phyloP scores from a whole-genome alignment of 2,113 vertebrate species.

The Tautogolabrus adspersus region DNA sequence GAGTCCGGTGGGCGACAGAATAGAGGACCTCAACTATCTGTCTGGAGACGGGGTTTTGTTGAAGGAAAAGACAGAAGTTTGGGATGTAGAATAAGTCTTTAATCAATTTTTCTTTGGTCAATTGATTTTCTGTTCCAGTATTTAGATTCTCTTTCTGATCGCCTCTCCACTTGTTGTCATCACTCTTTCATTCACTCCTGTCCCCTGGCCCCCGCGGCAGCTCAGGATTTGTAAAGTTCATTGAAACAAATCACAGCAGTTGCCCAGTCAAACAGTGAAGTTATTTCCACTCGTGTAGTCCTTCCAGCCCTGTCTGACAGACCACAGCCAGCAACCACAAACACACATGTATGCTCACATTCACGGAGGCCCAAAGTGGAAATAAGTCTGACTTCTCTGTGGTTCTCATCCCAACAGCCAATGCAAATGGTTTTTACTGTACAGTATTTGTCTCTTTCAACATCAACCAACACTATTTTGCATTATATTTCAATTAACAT shows the following conservation, averaged over 20 bases:
- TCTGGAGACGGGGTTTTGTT: constrained; percentile 17
- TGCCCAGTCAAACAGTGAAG: constrained; percentile 65
- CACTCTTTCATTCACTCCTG: constrained; percentile 21
- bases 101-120: constrained; percentile 28
- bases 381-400: constrained; percentile 62
- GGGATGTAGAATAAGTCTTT: constrained; percentile 1
- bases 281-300: constrained; percentile 72
- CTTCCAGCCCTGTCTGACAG: constrained; percentile 65
- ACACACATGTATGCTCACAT: constrained; percentile 53
- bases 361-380: constrained; percentile 59
- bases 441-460: constrained; percentile 2
- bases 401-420: constrained; percentile 49
- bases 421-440: constrained; percentile 20
- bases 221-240: constrained; percentile 58
- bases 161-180: constrained; percentile 47
- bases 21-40: constrained; percentile 14
- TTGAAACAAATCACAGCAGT: constrained; percentile 65
- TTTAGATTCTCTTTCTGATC: constrained; percentile 36
- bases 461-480: too few species aligned
- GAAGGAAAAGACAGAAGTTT: constrained; percentile 12
- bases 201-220: constrained; percentile 13
- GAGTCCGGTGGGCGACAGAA: constrained; percentile 40
- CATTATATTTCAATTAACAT: too few species aligned
- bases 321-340: constrained; percentile 71
- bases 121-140: constrained; percentile 43